Percentiles rank a stretch among this genome's conserved stretches.
Conservation (phyloP, 23 tunicate species). For the Ciona savignyi region DNA sequence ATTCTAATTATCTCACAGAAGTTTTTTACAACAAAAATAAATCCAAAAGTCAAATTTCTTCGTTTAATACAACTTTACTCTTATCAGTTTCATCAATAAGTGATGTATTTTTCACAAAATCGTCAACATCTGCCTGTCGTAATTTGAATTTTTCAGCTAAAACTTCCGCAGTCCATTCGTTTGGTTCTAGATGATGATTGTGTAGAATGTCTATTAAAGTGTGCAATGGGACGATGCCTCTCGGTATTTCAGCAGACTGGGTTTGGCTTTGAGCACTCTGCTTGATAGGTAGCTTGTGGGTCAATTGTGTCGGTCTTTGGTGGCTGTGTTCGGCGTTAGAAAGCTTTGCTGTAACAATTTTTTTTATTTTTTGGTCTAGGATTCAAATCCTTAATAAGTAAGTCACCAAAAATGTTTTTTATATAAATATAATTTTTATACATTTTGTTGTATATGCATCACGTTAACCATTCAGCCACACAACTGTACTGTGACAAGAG, state of each 20-base stretch:
- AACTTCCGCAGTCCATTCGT: not conserved
- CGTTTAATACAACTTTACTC: too few species aligned
- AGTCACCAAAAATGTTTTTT: too few species aligned
- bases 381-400: too few species aligned
- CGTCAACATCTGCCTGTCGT: not conserved
- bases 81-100: not conserved
- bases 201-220: not conserved
- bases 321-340: constrained; percentile 1
- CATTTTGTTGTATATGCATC: too few species aligned
- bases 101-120: not conserved
- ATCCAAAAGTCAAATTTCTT: too few species aligned
- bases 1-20: too few species aligned
- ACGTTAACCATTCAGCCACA: too few species aligned
- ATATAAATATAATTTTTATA: too few species aligned
- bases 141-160: not conserved
- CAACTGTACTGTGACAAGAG: too few species aligned
- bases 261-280: not conserved
- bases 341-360: too few species aligned
- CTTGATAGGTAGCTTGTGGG: not conserved
- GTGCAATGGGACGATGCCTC: not conserved
- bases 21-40: too few species aligned
- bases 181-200: not conserved
- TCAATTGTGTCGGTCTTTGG: not conserved
- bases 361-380: too few species aligned
- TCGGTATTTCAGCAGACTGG: not conserved